A percentile compares a stretch with the other conserved stretches of the same genome.
These are phyloP conservation scores for Chaunax sp. DNA, from an alignment of 2,797 vertebrate genomes.

Conservation along the genomic window DNA sequence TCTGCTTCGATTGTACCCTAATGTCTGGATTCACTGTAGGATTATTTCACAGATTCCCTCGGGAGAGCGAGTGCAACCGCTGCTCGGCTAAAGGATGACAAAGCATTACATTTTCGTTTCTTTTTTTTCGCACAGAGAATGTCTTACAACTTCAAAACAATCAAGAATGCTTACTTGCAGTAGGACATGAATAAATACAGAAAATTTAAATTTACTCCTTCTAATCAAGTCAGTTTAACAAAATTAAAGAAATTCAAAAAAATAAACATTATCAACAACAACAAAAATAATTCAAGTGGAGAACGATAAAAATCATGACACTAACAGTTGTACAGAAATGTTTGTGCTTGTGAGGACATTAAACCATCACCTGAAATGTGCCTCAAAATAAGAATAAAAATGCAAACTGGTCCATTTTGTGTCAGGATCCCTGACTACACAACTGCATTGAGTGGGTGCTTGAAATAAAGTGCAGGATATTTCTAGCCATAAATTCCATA, in stretches of 20 bases:
- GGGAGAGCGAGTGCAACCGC: conserved; percentile 9
- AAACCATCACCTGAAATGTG: conserved; percentile 56
- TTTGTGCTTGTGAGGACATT: conserved; percentile 66
- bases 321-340: conserved; percentile 41
- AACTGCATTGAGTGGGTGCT: conserved; percentile 53
- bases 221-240: conserved; percentile 38
- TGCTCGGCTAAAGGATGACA: conserved; percentile 12
- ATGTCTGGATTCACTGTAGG: conserved; percentile 10
- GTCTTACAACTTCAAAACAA: conserved; percentile 41
- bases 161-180: conserved; percentile 34
- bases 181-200: conserved; percentile 64
- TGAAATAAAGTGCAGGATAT: conserved; percentile 79
- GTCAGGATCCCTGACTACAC: conserved; percentile 30
- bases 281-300: conserved; percentile 50
- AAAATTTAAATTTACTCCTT: conserved; percentile 13
- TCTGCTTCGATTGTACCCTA: not conserved
- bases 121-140: conserved; percentile 18
- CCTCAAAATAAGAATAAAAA: conserved; percentile 31
- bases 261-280: conserved; percentile 30
- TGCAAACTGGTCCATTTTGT: conserved; percentile 15
- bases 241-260: conserved; percentile 2
- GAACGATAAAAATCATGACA: conserved; percentile 38
- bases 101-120: conserved; percentile 13
- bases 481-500: conserved; percentile 54
- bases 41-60: conserved; percentile 9